phyloP scores from a whole-genome alignment of 2,113 vertebrate species.

The Syrmaticus mikado region DNA sequence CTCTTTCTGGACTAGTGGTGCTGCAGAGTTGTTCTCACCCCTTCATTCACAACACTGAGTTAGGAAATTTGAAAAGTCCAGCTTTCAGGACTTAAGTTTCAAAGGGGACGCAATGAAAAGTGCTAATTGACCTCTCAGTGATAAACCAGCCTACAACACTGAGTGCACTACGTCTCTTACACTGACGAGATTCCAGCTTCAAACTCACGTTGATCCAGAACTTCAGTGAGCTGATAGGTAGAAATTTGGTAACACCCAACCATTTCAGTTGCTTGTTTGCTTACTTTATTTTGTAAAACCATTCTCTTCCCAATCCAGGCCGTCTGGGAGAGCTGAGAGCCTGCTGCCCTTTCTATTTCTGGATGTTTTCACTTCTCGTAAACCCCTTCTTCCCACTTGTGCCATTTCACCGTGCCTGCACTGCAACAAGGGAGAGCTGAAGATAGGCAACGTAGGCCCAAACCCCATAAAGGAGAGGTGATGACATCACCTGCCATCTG shows the following conservation, averaged over 20 bases:
- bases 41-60: not conserved
- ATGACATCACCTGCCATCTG: constrained; percentile 53
- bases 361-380: not conserved
- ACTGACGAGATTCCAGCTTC: not conserved
- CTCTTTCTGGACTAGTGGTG: not conserved
- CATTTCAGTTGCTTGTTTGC: not conserved
- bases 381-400: not conserved
- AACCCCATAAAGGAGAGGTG: not conserved
- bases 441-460: not conserved
- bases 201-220: not conserved
- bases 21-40: not conserved
- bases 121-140: not conserved
- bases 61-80: not conserved
- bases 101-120: not conserved
- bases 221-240: not conserved
- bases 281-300: not conserved
- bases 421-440: not conserved
- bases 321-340: not conserved
- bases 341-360: not conserved
- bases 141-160: not conserved
- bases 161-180: too few relatives aligned
- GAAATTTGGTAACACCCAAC: not conserved
- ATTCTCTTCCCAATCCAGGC: not conserved
- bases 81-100: not conserved
- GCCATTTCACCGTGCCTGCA: not conserved